Conservation (phyloP, 2,797 vertebrate genomes). For the Silurus lanzhouensis region DNA sequence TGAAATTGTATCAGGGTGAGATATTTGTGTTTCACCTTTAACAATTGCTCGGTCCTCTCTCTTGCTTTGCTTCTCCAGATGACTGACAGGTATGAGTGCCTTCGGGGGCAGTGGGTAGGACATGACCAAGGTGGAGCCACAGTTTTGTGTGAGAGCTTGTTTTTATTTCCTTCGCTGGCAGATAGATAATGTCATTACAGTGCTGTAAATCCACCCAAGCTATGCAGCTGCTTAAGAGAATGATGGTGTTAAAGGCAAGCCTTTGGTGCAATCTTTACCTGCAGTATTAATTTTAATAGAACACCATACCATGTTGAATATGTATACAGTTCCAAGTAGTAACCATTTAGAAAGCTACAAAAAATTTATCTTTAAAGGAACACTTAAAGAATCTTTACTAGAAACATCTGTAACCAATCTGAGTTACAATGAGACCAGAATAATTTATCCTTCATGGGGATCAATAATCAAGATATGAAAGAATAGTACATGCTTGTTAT, state of each 20-base stretch:
- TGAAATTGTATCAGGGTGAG: constrained; percentile 39
- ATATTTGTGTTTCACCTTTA: constrained; percentile 60
- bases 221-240: constrained; percentile 7
- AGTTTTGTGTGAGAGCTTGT: constrained; percentile 59
- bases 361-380: background rate
- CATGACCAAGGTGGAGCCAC: constrained; percentile 41
- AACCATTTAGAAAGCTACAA: background rate
- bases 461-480: background rate
- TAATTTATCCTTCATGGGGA: background rate
- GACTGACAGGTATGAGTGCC: constrained; percentile 66
- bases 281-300: constrained; percentile 1
- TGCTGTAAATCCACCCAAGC: constrained; percentile 47
- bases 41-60: constrained; percentile 34
- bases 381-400: background rate
- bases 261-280: background rate
- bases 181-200: constrained; percentile 59
- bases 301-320: background rate
- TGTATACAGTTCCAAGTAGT: background rate
- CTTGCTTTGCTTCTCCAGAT: constrained; percentile 35
- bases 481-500: background rate
- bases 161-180: constrained; percentile 60
- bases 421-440: background rate
- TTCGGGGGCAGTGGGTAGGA: constrained; percentile 50
- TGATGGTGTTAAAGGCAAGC: background rate
- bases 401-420: background rate